Base-by-base conservation (phyloP, 2,888 invertebrate genomes). In the Morinoia aosen region DNA sequence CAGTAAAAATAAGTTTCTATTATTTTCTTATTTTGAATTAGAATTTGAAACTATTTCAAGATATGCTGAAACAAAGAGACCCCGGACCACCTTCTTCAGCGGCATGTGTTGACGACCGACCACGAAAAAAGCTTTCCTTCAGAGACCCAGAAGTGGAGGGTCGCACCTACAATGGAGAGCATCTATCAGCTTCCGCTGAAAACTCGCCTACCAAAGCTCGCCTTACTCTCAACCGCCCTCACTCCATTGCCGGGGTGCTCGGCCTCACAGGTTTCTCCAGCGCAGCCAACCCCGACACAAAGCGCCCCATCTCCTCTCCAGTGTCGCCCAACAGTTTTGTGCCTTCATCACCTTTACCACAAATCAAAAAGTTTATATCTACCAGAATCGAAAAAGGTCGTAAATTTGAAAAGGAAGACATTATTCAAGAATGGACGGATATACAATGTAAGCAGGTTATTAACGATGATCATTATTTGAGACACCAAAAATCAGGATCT, bases 111-210 rank as follows among this genome's bases (percentile, higher is more conserved):
- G 97, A 97, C 97, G 98, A 98, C 97, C 97, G 98, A 97, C 98
- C 98, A 0, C 98, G 98, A 95, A 99, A 99, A 97, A 99, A 99
- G 97, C 97, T 99, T 25, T 99, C 98, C 16, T 99, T 99, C 97
- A 98, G 98, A 96, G 98, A 99, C 97, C 99, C 99, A 7, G 98
- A 98, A 97, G 96, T 95, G 95, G 96, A 61, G 95, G 96, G 88
- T 48, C 95, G 76, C 95, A 90, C 93, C 57, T 58, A 19, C 88
- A 58, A 90, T 58, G 90, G 95, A 64, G 39, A 12, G 16, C 90
- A 95, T 40, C 61, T 61, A 12, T 91, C 95, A n/a, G 91, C 95
- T 56, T 95, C 95, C 33, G 39, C 95, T 11, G 64, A 57, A 4
- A 48, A 61, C 58, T 40, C 91, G 16, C 91, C 95, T 33, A 48